Conservation (phyloP, 2,888 invertebrate species). For the Pyrochroa serraticornis region DNA sequence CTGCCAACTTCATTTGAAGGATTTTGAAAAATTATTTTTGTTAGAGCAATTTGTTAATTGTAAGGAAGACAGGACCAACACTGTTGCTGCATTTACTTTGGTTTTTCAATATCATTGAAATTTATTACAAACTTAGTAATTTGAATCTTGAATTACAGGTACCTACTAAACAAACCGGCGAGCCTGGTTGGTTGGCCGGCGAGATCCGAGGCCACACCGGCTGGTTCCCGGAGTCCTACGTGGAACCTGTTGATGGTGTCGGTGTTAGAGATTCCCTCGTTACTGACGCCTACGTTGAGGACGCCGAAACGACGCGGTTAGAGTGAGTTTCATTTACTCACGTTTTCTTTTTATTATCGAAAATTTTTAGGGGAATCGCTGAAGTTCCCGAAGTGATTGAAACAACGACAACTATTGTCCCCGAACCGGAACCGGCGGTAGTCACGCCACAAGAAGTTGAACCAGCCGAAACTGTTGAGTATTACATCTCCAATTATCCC, state of each 20-base stretch:
- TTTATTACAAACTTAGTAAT: too few relatives aligned
- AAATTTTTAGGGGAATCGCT: constrained; percentile 68
- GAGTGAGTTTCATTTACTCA: constrained; percentile 58
- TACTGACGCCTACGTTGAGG: constrained; percentile 35
- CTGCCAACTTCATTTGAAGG: too few relatives aligned
- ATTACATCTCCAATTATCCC: constrained; percentile 88
- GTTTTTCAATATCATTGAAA: too few relatives aligned
- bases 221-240: constrained; percentile 97
- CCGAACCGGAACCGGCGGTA: constrained; percentile 12
- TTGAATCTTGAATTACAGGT: constrained; percentile 61
- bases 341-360: constrained; percentile 7
- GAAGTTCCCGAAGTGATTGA: constrained; percentile 69
- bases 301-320: constrained; percentile 53
- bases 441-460: constrained; percentile 6
- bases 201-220: constrained; percentile 88
- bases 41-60: background rate
- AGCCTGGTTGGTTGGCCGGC: constrained; percentile 98
- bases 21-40: background rate
- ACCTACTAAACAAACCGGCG: constrained; percentile 81
- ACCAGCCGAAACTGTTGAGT: constrained; percentile 63
- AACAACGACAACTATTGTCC: constrained; percentile 23
- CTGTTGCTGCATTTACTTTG: too few relatives aligned
- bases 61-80: too few relatives aligned
- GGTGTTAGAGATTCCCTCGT: constrained; percentile 54
- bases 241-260: constrained; percentile 71